phyloP scores from a whole-genome alignment of 2,113 vertebrate genomes.

The Mus pahari region DNA sequence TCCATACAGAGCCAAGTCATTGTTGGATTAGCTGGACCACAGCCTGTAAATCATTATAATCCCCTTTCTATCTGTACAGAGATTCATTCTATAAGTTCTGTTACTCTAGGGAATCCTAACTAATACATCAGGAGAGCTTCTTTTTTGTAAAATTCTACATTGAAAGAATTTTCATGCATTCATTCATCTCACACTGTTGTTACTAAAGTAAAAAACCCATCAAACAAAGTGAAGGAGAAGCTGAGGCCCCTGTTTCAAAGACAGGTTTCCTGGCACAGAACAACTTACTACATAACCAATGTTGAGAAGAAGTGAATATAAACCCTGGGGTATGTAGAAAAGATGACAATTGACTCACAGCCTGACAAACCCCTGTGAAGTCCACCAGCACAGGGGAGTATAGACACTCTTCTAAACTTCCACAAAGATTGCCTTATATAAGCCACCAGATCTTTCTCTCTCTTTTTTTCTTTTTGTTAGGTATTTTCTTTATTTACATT shows the following conservation, averaged over 20 bases:
- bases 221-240: slow-evolving; percentile 7
- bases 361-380: not conserved
- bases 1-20: not conserved
- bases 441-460: not conserved
- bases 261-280: not conserved
- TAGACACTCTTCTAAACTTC: not conserved
- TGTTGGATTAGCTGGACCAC: not conserved
- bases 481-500: too few species aligned
- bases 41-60: not conserved
- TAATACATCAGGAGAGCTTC: not conserved
- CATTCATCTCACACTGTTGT: slow-evolving; percentile 38
- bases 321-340: not conserved
- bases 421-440: not conserved
- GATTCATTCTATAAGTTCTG: not conserved
- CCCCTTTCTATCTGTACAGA: not conserved
- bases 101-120: not conserved
- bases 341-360: not conserved
- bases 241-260: slow-evolving; percentile 1
- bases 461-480: too few species aligned
- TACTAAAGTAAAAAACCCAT: not conserved
- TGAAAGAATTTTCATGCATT: not conserved
- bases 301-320: not conserved
- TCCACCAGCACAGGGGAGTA: not conserved
- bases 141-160: slow-evolving; percentile 53
- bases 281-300: not conserved